phyloP scores from a whole-genome alignment of 2,113 vertebrate species.

The Channa maculata region DNA sequence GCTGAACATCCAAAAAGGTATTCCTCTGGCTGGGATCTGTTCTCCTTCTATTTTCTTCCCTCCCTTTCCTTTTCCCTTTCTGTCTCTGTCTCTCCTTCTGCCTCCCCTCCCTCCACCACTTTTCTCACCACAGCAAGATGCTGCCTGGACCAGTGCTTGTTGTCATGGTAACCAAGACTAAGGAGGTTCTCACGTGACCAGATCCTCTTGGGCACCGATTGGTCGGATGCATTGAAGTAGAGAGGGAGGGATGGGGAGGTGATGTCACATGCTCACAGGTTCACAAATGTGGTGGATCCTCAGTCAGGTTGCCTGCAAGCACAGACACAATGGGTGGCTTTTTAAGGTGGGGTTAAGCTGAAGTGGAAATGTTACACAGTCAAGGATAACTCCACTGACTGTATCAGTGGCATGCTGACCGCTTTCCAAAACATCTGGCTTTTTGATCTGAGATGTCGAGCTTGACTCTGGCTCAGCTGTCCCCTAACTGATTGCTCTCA shows the following conservation, averaged over 20 bases:
- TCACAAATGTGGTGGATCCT: conserved; percentile 72
- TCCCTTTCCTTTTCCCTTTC: conserved; percentile 37
- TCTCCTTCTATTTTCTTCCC: conserved; percentile 48
- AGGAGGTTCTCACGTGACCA: conserved; percentile 66
- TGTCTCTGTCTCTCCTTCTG: conserved; percentile 47
- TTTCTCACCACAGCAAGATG: conserved; percentile 80
- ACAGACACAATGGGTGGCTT: conserved; percentile 69
- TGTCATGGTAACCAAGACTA: conserved; percentile 79
- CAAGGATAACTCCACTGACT: conserved; percentile 13
- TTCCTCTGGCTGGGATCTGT: conserved; percentile 44
- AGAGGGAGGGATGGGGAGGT: conserved; percentile 42
- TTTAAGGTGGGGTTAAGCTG: conserved; percentile 62
- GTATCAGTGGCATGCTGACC: conserved; percentile 23
- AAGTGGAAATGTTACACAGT: conserved; percentile 12
- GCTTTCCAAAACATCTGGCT: neutral
- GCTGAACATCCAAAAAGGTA: conserved; percentile 30
- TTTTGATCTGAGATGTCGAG: neutral
- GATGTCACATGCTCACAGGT: conserved; percentile 69
- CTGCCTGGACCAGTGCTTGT: conserved; percentile 83
- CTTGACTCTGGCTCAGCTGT: conserved; percentile 29
- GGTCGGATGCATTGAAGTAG: conserved; percentile 44
- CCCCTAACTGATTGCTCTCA: neutral
- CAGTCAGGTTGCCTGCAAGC: conserved; percentile 45
- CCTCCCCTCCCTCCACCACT: conserved; percentile 41
- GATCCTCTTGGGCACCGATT: conserved; percentile 51